Conservation (phyloP, 2,797 vertebrate genomes). For the Phoebastria nigripes region DNA sequence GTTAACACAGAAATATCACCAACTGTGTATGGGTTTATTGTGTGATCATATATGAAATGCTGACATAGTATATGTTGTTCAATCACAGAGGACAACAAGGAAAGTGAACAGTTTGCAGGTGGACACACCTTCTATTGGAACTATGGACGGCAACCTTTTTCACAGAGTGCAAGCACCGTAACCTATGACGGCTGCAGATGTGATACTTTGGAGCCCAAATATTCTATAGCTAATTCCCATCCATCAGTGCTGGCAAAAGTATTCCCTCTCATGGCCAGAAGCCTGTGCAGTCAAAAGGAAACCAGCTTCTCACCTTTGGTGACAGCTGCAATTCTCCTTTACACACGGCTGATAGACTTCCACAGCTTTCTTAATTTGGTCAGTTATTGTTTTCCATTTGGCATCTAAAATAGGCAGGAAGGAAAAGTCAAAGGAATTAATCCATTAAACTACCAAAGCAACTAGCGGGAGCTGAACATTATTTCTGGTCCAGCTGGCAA, state of each 20-base stretch:
- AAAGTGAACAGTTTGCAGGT: not conserved
- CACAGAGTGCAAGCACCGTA: not conserved
- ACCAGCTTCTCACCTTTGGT: slow-evolving; percentile 78
- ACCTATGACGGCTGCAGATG: not conserved
- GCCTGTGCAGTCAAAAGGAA: not conserved
- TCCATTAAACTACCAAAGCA: not conserved
- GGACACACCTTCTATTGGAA: not conserved
- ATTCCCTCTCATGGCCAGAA: not conserved
- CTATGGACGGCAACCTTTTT: not conserved
- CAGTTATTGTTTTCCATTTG: slow-evolving; percentile 66
- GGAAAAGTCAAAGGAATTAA: not conserved
- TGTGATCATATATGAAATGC: not conserved
- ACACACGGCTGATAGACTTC: slow-evolving; percentile 78
- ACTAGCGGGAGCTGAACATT: not conserved
- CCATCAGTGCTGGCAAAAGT: not conserved
- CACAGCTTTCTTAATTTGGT: slow-evolving; percentile 72
- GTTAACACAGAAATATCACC: not conserved
- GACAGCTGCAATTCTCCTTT: slow-evolving; percentile 87
- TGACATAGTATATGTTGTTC: not conserved
- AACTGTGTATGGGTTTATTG: not conserved
- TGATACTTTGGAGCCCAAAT: not conserved
- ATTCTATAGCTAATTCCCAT: not conserved
- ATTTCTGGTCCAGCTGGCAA: not conserved
- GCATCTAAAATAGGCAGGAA: slow-evolving; percentile 57
- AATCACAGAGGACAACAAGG: not conserved